Evolutionary conservation across 2,888 invertebrate species (phyloP).

Genomic region (Noctua janthe): DNA sequence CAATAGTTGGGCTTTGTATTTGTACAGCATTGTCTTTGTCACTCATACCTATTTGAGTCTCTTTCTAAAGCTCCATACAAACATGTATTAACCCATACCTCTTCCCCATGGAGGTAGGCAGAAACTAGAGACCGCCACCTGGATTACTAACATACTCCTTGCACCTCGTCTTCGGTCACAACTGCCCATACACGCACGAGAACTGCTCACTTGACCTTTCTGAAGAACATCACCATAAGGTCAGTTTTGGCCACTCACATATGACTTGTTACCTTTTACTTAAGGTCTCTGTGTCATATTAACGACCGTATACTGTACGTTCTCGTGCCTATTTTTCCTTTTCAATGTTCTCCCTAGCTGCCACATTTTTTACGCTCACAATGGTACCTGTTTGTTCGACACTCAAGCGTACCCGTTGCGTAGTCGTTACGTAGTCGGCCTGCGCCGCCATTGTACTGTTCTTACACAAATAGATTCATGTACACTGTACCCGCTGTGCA

Average conservation of each 20-base stretch:
- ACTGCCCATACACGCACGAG: neutral
- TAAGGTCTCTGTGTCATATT: neutral
- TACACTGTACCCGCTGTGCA: conserved; percentile 23
- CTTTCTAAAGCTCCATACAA: neutral
- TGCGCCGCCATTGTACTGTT: conserved; percentile 47
- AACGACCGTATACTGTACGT: neutral
- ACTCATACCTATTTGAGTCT: neutral
- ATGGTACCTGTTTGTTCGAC: conserved; percentile 30
- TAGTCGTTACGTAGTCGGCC: conserved; percentile 42
- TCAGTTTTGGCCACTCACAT: neutral
- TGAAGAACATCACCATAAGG: neutral
- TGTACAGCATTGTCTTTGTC: neutral
- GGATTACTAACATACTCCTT: neutral
- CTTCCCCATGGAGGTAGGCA: neutral
- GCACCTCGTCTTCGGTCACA: neutral
- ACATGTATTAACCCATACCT: neutral
- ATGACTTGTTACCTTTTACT: neutral
- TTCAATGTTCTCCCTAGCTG: neutral
- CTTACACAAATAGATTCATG: conserved; percentile 52
- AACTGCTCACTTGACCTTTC: neutral
- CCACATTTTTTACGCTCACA: conserved; percentile 23
- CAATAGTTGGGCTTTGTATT: neutral
- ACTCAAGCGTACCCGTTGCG: conserved; percentile 33
- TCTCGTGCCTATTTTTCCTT: conserved; percentile 3
- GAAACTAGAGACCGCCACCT: neutral